Evolutionary conservation across 2,888 invertebrate species (phyloP).

Genomic region (Steinernema scapterisci): DNA sequence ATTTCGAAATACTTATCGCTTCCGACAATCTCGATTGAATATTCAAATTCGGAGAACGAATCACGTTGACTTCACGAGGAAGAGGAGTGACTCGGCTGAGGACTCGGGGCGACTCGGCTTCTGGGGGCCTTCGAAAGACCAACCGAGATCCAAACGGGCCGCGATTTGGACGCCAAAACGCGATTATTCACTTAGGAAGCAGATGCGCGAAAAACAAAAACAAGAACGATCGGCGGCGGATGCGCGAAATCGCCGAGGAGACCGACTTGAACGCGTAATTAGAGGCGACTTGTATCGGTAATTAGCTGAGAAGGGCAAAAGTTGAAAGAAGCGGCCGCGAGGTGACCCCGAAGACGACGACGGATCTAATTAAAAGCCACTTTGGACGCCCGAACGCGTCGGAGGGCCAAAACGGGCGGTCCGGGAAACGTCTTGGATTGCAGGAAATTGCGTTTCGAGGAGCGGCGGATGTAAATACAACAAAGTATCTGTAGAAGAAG

Average conservation of each 20-base stretch:
- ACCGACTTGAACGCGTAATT: neutral
- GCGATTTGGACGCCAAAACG: neutral
- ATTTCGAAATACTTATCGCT: slow-evolving; percentile 21
- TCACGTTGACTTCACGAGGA: too few species aligned
- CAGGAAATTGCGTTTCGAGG: slow-evolving; percentile 3
- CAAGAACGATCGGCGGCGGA: neutral
- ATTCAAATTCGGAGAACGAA: slow-evolving; percentile 28
- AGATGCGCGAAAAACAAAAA: slow-evolving; percentile 4
- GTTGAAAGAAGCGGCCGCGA: slow-evolving; percentile 15
- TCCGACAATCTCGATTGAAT: slow-evolving; percentile 24
- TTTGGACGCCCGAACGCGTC: neutral
- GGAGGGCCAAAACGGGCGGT: neutral
- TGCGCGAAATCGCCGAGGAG: neutral
- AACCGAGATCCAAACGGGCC: neutral
- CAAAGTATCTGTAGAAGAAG: neutral
- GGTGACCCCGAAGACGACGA: slow-evolving; percentile 5
- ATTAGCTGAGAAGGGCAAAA: neutral
- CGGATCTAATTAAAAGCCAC: slow-evolving; percentile 24
- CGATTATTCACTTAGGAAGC: neutral
- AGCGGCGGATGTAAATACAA: neutral
- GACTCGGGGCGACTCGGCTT: too few species aligned
- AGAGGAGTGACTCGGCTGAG: too few species aligned
- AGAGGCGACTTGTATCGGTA: slow-evolving; percentile 28
- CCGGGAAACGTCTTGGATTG: too few species aligned
- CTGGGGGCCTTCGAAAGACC: too few species aligned